These are phyloP conservation scores for Neotoxoptera formosana DNA, from an alignment of 1,140 invertebrate genomes.

Conservation along the genomic window DNA sequence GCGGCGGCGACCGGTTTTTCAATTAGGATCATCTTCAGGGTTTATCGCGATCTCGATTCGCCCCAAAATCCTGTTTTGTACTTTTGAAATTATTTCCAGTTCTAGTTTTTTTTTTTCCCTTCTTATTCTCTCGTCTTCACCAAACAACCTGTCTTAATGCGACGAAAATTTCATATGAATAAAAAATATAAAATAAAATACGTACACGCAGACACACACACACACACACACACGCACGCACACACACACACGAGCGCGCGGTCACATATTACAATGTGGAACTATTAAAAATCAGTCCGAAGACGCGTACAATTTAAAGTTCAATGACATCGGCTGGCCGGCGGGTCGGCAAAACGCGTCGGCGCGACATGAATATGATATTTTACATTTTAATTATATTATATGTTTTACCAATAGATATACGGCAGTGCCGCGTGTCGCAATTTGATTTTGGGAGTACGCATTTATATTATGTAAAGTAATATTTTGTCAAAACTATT, in stretches of 20 bases:
- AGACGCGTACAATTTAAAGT: conserved; percentile 47
- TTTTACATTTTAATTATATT: conserved; percentile 35
- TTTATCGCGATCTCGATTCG: conserved; percentile 56
- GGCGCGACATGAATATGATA: conserved; percentile 38
- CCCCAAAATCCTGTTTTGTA: conserved; percentile 55
- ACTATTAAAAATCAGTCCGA: conserved; percentile 57
- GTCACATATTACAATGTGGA: conserved; percentile 38
- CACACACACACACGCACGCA: neutral
- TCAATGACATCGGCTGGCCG: conserved; percentile 30
- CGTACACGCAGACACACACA: neutral
- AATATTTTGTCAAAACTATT: neutral
- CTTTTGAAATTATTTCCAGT: conserved; percentile 56
- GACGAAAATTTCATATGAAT: conserved; percentile 46
- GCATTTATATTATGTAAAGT: neutral
- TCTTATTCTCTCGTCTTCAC: conserved; percentile 19
- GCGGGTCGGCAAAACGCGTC: neutral
- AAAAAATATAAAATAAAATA: conserved; percentile 23
- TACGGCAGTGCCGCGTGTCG: no score
- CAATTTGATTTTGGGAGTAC: neutral
- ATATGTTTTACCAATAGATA: neutral
- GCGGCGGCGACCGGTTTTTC: conserved; percentile 53
- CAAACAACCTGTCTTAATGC: conserved; percentile 54
- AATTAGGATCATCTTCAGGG: conserved; percentile 57
- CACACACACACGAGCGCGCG: neutral
- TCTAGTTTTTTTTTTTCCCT: conserved; percentile 40